Evolutionary conservation across 2,888 invertebrate species (phyloP), one percentile per base, ranked within the genome.

Genomic region (Stegophylla sp.): DNA sequence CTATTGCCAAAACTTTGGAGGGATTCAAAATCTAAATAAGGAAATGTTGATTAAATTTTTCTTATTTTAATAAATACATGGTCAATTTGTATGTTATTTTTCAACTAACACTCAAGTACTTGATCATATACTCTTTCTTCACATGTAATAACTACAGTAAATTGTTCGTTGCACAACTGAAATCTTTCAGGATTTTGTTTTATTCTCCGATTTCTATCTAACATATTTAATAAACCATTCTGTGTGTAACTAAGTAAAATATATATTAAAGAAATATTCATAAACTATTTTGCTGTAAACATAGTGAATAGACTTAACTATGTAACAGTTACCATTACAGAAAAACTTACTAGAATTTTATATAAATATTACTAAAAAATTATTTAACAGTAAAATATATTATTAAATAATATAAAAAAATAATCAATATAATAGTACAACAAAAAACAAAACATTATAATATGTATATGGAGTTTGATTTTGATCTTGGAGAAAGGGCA

Each of bases 101-200:
- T 61, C n/a, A 53, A 82, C 72, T 85, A 92, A 91, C 93, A 95
- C 87, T 97, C 96, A 77, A 97, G 90, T 26, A 98, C 96, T 90
- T 98, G 97, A 87, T 99, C 99, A 87, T 98, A 99, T 0, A 99
- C 98, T 84, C 98, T 89, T 87, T 99, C 99, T 87, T 99, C 99
- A 86, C 97, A 96, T 0, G 98, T 97, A 84, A 99, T 93, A 82
- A 99, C 91, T 77, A 99, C 92, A 88, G 98, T 97, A 87, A 99
- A 99, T 85, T 92, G 92, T 83, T 98, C 96, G 83, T 89, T 90
- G 83, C 92, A 92, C 13, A 91, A 89, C 88, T 99, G 99, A 88
- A 99, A 99, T 84, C 94, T 91, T 87, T 99, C 97, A 1, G 99
- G 99, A 82, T 91, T 91, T 45, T 91, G 90, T 88, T 99, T 99